Conservation (phyloP, 2,113 vertebrate species). For the Sceloporus tristichus region DNA sequence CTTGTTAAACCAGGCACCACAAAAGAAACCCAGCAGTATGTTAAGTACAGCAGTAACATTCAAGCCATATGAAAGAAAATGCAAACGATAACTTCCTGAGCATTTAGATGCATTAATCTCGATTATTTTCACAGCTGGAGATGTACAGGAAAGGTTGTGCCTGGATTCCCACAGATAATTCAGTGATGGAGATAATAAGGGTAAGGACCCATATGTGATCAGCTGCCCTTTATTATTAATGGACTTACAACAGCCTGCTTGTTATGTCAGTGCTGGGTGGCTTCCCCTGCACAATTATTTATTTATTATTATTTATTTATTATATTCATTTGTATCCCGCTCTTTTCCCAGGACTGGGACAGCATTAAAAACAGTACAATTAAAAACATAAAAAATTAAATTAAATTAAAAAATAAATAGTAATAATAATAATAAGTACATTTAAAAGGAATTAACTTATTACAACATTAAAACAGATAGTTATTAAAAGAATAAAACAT, state of each 20-base stretch:
- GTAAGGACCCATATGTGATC: not conserved
- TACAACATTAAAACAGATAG: too few species aligned
- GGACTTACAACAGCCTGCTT: not conserved
- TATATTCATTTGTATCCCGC: too few species aligned
- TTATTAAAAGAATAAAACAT: too few species aligned
- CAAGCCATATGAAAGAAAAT: not conserved
- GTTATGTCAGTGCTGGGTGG: not conserved
- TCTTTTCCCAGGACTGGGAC: too few species aligned
- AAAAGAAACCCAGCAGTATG: not conserved
- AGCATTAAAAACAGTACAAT: too few species aligned
- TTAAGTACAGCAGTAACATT: not conserved
- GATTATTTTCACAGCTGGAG: constrained; percentile 8
- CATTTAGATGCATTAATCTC: not conserved
- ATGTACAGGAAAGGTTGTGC: not conserved
- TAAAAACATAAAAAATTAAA: too few species aligned
- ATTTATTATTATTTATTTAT: too few species aligned
- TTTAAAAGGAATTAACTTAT: too few species aligned
- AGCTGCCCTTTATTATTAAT: not conserved
- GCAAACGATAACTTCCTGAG: constrained; percentile 27
- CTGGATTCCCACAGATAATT: not conserved
- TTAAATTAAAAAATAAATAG: too few species aligned
- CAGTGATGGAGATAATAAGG: not conserved
- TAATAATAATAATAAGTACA: too few species aligned
- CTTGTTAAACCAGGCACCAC: not conserved
- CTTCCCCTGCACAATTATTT: too few species aligned